Evolutionary conservation across 2,113 vertebrate species (phyloP).

Genomic region (Otis tarda): DNA sequence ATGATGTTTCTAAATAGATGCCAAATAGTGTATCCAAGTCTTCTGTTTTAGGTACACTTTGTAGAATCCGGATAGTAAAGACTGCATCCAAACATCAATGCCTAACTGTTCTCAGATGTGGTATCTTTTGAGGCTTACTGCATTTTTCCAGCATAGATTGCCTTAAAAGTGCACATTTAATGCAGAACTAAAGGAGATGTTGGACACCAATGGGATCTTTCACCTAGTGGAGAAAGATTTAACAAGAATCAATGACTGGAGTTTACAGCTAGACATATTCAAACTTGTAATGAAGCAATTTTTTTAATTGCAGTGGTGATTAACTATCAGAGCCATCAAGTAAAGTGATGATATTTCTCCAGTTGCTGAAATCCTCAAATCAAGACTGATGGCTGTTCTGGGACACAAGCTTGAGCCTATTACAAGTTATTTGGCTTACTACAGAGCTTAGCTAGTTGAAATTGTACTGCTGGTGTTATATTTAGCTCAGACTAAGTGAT

Average conservation of each 20-base stretch:
- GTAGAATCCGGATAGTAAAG: neutral
- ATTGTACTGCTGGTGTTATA: neutral
- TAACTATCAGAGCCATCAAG: neutral
- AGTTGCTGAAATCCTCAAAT: neutral
- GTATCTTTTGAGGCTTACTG: neutral
- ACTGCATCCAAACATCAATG: neutral
- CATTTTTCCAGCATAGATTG: neutral
- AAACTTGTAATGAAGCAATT: neutral
- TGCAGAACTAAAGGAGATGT: neutral
- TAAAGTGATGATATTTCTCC: neutral
- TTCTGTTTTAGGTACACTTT: neutral
- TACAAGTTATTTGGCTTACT: neutral
- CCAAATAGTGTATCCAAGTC: neutral
- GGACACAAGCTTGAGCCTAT: neutral
- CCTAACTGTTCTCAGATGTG: neutral
- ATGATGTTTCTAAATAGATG: neutral
- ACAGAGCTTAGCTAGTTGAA: neutral
- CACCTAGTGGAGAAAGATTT: neutral
- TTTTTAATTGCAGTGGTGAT: constrained; percentile 12
- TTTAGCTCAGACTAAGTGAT: constrained; percentile 19
- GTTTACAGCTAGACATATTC: neutral
- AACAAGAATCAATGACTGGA: neutral
- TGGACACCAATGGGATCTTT: neutral
- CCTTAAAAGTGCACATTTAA: neutral
- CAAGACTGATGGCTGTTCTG: neutral